phyloP scores from a whole-genome alignment of 2,797 vertebrate genomes.

The Dicrostonyx torquatus region DNA sequence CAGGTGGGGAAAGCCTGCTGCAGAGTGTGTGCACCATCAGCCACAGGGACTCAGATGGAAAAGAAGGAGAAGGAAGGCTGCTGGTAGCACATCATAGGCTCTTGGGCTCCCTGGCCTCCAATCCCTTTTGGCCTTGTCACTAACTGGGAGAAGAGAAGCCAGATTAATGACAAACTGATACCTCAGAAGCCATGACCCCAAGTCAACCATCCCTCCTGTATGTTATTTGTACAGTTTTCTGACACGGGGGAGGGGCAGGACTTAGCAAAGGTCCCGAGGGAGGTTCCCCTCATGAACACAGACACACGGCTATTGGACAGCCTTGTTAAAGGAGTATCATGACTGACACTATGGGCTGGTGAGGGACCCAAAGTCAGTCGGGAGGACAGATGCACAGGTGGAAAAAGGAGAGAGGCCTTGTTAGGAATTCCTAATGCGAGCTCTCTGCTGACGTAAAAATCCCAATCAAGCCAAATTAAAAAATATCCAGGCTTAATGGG shows the following conservation, averaged over 20 bases:
- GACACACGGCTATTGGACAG: neutral
- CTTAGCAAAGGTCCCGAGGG: neutral
- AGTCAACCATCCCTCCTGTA: neutral
- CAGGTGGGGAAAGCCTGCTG: neutral
- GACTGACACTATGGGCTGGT: neutral
- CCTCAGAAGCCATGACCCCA: neutral
- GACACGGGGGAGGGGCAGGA: neutral
- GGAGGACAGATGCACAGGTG: neutral
- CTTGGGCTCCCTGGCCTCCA: neutral
- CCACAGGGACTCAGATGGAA: neutral
- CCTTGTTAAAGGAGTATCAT: neutral
- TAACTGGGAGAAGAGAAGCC: neutral
- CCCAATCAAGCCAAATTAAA: too few relatives aligned
- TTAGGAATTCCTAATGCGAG: too few relatives aligned
- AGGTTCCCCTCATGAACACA: neutral
- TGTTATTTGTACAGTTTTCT: neutral
- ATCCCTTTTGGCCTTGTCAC: neutral
- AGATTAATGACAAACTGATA: neutral
- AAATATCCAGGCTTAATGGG: too few relatives aligned
- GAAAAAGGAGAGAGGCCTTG: neutral
- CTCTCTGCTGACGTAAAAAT: too few relatives aligned
- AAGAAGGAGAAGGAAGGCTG: neutral
- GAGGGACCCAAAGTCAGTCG: too few relatives aligned
- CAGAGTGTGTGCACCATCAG: neutral
- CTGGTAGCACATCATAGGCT: neutral